Base-by-base conservation (phyloP, 2,888 invertebrate genomes). In the Drosophila planitibia region DNA sequence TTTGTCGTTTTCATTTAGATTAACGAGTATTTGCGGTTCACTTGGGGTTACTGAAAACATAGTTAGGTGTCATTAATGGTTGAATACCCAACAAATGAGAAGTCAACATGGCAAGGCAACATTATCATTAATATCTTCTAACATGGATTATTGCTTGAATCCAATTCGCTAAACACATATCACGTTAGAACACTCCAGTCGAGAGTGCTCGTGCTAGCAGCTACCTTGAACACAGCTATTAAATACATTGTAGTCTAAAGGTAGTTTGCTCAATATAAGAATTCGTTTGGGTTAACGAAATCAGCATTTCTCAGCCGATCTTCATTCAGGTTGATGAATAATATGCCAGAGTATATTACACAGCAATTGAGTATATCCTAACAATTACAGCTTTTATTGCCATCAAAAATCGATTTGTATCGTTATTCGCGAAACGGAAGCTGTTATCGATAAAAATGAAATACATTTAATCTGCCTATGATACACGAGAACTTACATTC, bases 101-200 rank as follows among this genome's bases (percentile, higher is more conserved):
- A 72, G 60, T 53, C 70, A 65, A 49, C 68, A 78, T 74, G 87
- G 53, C 70, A 86, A 75, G 72, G 67, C 47, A 65, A 44, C 70
- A 59, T 69, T 59, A 82, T 7, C 63, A 70, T 78, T 61, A 82
- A 16, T 63, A 74, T 78, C 74, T 73, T 60, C 32, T 33, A 35
- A 44, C 35, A 25, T 44, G 25, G 12, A 59, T 39, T 30, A 22
- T n/a, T 16, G 16, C 25, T 16, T 51, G 69, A 51, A 68, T 22
- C 12, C 22, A 12, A 44, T 44, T 12, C 44, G 44, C 22, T 12
- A 22, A 25, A 16, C 25, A 47, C 22, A 47, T 25, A 47, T 25
- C 25, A 47, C 25, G 47, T 25, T 9, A 47, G 47, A 47, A 47
- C 16, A 4, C 16, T 25, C 7, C 47, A 47, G 7, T 47, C 47